Evolutionary conservation across 2,797 vertebrate genomes (phyloP), one percentile per base, ranked within the genome.

Genomic region (Trematomus bernacchii): DNA sequence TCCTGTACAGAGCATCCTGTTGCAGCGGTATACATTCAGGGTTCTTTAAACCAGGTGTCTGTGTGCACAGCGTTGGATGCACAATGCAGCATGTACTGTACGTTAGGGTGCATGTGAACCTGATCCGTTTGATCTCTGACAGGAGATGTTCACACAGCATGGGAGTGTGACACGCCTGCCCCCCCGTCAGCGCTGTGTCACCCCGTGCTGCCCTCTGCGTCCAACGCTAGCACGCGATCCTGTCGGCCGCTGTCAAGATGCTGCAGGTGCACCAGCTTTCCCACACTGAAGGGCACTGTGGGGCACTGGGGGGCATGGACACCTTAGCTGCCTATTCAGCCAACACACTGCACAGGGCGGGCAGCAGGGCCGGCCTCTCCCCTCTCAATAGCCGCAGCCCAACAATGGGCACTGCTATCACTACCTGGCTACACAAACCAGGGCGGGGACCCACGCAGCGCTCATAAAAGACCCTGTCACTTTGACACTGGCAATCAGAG

Each of bases 331-430:
- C 80, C 92, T 93, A 92, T 94, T 94, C 93, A 94, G 70, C 66
- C 91, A 90, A 71, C 88, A 87, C 86, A 85, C 69, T 89, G 91
- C 77, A 51, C 66, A 92, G 87, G 90, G 85, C 86, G 65, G 83
- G 87, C 80, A 55, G 80, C 59, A 37, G 74, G 82, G 64, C 84
- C 8, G 58, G 80, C 87, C 89, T 91, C 90, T 79, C 88, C 92
- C 91, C 90, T 90, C 89, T 93, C 91, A 93, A 94, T 91, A 94
- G 91, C 87, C 77, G 51, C 69, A 76, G 86, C 71, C 85, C 91
- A 91, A 93, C 93, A 95, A 94, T 93, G 85, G 89, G 85, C 92
- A 89, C 84, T 67, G 87, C 94, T 94, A 92, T 95, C 92, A 92
- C 91, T 88, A 91, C 92, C 89, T 84, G 82, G 90, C 91, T 93